A percentile compares a stretch with the other conserved stretches of the same genome.
Evolutionary conservation across 1,140 invertebrate genomes (phyloP).

Genomic region (Microplitis demolitor): DNA sequence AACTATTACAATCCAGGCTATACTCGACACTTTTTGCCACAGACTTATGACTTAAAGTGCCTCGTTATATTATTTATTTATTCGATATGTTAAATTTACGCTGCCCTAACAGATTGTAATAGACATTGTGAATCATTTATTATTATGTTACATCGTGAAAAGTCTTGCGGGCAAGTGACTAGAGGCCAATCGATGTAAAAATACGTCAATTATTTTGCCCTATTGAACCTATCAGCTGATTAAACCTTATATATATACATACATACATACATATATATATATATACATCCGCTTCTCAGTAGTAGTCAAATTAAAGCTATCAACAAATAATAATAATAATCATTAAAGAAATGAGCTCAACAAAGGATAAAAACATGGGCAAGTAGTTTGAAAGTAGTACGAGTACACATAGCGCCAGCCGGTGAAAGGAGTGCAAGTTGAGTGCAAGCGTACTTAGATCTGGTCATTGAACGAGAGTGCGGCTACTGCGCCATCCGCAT

Average conservation of each 20-base stretch:
- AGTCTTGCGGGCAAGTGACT: neutral
- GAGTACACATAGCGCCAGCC: neutral
- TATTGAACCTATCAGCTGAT: too few species aligned
- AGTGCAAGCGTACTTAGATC: slow-evolving; percentile 19
- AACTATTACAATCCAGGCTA: neutral
- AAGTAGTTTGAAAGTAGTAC: neutral
- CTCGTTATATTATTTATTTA: too few species aligned
- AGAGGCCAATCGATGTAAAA: neutral
- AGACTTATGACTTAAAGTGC: too few species aligned
- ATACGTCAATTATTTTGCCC: neutral
- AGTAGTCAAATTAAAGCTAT: too few species aligned
- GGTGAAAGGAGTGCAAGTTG: slow-evolving; percentile 26
- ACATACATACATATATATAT: too few species aligned
- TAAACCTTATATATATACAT: too few species aligned
- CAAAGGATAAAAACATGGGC: neutral
- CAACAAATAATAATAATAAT: neutral
- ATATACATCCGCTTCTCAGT: too few species aligned
- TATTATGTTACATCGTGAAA: neutral
- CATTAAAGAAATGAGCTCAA: neutral
- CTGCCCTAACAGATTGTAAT: too few species aligned
- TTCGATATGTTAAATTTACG: too few species aligned
- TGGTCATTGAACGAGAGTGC: slow-evolving; percentile 28
- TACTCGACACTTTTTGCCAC: neutral
- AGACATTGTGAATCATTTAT: too few species aligned
- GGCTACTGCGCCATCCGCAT: slow-evolving; percentile 26